Evolutionary conservation across 2,113 vertebrate genomes (phyloP), one percentile per base, ranked within the genome.

Genomic region (Paralichthys olivaceus): DNA sequence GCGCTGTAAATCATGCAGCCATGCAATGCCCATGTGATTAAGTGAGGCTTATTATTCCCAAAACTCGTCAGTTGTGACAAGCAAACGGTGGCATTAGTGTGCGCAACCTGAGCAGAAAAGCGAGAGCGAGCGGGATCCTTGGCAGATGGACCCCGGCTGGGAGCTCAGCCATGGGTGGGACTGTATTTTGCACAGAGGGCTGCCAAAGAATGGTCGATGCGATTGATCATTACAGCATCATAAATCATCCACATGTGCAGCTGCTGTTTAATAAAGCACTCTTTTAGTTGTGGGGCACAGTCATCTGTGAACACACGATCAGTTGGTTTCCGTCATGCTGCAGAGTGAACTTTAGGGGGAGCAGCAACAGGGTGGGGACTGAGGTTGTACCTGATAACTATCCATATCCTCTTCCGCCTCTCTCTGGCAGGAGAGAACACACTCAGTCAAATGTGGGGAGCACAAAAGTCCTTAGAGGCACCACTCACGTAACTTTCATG

Each of bases 341-440:
- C 85, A 93, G 56, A 68, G 59, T 94, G 91, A 93, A 88, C 80
- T 93, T 94, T 84, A 93, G 93, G 93, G 94, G 90, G 81, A 93
- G 82, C 72, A 85, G 81, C 94, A 94, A 93, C 84, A 92, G 92
- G 86, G 92, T 3, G 95, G 91, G 94, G 76, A 64, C 74, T 72
- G 65, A 66, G 72, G 84, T 61, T 75, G 95, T 99, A 99, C 98
- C 98, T 99, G 98, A 93, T 99, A 99, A 97, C 98, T 99, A 99
- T 99, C 98, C 97, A 98, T 96, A 96, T 99, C 98, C 95, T 95
- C 96, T 94, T 97, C 97, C 91, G 89, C 94, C 95, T 95, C 91
- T 91, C 85, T 98, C 97, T 98, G 96, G 95, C 93, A 96, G 95
- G 95, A 94, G 94, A 97, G 95, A 97, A 97, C 94, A 96, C 87